Evolutionary conservation across 37 sponge, comb jelly and placozoan genomes (phyloP), one percentile per base, ranked within the genome.

Genomic region (Chondrilla cf. caribensis): DNA sequence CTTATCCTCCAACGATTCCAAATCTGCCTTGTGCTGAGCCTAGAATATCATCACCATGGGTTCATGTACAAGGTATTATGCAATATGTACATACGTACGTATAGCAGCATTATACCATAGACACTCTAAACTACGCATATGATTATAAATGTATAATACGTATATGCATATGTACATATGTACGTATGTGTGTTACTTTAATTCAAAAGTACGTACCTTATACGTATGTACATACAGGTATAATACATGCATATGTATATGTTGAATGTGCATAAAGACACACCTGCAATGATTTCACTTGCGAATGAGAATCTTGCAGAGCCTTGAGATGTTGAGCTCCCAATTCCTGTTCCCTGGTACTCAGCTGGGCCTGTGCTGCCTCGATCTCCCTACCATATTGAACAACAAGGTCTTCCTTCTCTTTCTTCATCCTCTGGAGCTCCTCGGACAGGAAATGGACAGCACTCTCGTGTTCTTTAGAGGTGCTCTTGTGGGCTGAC

Each of bases 331-430:
- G 86, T n/a, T 88, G 58, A 11, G 26, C 25, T 17, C 19, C 70
- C 40, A 93, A 66, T 42, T 84, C 71, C 35, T 79, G 64, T 76
- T 93, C 93, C 79, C 72, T 84, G 37, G 77, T 41, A 2, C 82
- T 65, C 36, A 84, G 58, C 65, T 85, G 91, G 31, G 85, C 67
- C 28, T 89, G 91, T 18, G 91, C 91, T 38, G 88, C 90, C 72
- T 93, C 93, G 22, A 93, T 90, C 71, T 93, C 93, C 17, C 78
- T 79, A 2, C 91, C 90, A 82, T 77, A 93, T 82, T 93, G 93
- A 29, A 86, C 59, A 57, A 66, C 79, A 11, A 89, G 82, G 55
- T 89, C 82, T 33, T 87, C 85, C 58, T 84, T 89, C 66, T 89
- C 93, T 42, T 64, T 39, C 22, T 37, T 35, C 9, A 87, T 2